Evolutionary conservation across 1,140 invertebrate genomes (phyloP).

Genomic region (Druon quercuslanigerum): DNA sequence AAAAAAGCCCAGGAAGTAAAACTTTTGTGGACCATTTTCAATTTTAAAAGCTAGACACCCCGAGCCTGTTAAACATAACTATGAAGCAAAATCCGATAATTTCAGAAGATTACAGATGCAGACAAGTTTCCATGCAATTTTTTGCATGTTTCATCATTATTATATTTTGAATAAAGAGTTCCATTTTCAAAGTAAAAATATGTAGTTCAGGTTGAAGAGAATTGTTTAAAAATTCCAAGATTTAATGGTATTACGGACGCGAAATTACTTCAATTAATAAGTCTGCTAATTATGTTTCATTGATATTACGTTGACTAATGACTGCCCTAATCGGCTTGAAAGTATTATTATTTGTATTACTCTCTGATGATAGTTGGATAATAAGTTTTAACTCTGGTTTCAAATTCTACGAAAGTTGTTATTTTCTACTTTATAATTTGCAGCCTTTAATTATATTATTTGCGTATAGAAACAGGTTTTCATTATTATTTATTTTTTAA

Average conservation of each 20-base stretch:
- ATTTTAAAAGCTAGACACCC: constrained; percentile 15
- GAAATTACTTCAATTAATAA: too few relatives aligned
- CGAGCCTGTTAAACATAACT: constrained; percentile 17
- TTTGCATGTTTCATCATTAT: not conserved
- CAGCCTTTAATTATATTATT: too few relatives aligned
- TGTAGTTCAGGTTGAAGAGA: not conserved
- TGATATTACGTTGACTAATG: not conserved
- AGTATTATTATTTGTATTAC: not conserved
- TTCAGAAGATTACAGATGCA: constrained; percentile 23
- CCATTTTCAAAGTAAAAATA: not conserved
- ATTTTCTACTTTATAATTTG: too few relatives aligned
- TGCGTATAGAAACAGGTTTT: too few relatives aligned
- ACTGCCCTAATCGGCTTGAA: not conserved
- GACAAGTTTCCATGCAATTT: constrained; percentile 22
- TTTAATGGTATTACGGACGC: too few relatives aligned
- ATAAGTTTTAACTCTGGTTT: not conserved
- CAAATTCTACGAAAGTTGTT: too few relatives aligned
- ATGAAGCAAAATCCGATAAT: constrained; percentile 18
- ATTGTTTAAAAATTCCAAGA: too few relatives aligned
- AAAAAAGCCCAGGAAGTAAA: too few relatives aligned
- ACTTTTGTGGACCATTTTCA: too few relatives aligned
- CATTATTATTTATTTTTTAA: too few relatives aligned
- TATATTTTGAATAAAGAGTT: not conserved
- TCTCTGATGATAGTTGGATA: not conserved
- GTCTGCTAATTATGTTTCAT: too few relatives aligned